Evolutionary conservation across 1,140 invertebrate species (phyloP).

Genomic region (Drosophila tristis): DNA sequence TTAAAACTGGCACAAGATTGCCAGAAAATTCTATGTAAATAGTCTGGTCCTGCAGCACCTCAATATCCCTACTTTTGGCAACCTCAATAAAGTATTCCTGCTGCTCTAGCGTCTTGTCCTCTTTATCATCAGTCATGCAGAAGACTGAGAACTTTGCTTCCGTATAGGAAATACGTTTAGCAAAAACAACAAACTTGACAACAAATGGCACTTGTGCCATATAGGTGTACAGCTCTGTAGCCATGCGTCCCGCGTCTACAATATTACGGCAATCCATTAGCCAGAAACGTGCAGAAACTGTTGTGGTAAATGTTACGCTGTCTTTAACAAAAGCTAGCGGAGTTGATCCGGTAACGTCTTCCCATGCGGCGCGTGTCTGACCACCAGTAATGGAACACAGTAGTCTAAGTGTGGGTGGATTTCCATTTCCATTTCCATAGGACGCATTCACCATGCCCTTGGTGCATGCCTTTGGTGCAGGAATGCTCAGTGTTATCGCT

Average conservation of each 20-base stretch:
- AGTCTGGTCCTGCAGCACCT: conserved; percentile 97
- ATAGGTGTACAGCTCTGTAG: conserved; percentile 97
- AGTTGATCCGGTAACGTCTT: conserved; percentile 99
- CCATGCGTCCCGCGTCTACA: conserved; percentile 98
- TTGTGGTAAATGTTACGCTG: conserved; percentile 99
- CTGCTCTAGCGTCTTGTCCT: conserved; percentile 98
- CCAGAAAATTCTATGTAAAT: conserved; percentile 98
- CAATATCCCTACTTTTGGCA: conserved; percentile 98
- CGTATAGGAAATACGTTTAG: conserved; percentile 94
- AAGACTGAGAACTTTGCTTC: conserved; percentile 98
- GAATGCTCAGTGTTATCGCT: conserved; percentile 98
- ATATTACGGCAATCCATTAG: conserved; percentile 99
- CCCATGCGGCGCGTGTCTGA: conserved; percentile 98
- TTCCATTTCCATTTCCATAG: conserved; percentile 86
- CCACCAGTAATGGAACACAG: conserved; percentile 99
- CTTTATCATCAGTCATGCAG: conserved; percentile 99
- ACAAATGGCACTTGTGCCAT: conserved; percentile 98
- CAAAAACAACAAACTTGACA: conserved; percentile 97
- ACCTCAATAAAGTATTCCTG: conserved; percentile 99
- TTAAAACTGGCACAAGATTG: conserved; percentile 97
- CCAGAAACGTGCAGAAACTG: conserved; percentile 99
- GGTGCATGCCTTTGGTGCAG: conserved; percentile 96
- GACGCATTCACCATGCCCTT: conserved; percentile 98
- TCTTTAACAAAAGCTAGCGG: conserved; percentile 99
- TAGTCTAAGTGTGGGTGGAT: conserved; percentile 95